Evolutionary conservation across 2,797 vertebrate species (phyloP), one percentile per base, ranked within the genome.

Genomic region (Mycteria americana): DNA sequence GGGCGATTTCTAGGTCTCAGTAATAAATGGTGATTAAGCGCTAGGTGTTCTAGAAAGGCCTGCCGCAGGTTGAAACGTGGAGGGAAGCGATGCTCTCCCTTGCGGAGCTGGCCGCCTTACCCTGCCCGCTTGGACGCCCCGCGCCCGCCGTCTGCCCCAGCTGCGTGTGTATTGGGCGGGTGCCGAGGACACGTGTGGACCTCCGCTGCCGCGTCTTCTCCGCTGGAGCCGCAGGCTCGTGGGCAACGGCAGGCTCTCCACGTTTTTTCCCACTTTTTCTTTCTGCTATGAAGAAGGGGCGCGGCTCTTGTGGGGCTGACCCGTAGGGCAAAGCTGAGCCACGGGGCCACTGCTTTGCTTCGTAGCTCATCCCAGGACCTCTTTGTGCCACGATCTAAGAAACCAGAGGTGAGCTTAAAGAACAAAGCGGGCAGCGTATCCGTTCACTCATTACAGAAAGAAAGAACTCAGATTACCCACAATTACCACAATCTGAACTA

Each of bases 141-240:
- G 37, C 57, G 4, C 48, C n/a, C 13, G 2, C 30, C 2, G 22
- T 4, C 76, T 23, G 10, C 50, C 41, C 50, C 45, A 5, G 59
- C 13, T 9, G 6, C 4, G 5, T 6, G 68, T 8, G 45, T 9
- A 1, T 1, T 5, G 18, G 17, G 37, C 9, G 62, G 37, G 28
- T 21, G 37, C 33, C 7, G 1, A 35, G 60, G 45, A 19, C 5
- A 0, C 2, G 13, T 4, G 4, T 7, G 60, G 18, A 13, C 37
- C 68, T 37, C 37, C 9, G 1, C 18, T 4, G n/a, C 5, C 3
- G 7, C 6, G 11, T 53, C 69, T 23, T 5, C 78, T 31, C 35
- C 3, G 6, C 33, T 18, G 63, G 63, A 18, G 12, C 39, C 7
- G 0, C 60, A 6, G 24, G 22, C 37, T 65, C 8, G 1, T 18